Conservation (phyloP, 2,113 vertebrate genomes). For the Prunella fulvescens region DNA sequence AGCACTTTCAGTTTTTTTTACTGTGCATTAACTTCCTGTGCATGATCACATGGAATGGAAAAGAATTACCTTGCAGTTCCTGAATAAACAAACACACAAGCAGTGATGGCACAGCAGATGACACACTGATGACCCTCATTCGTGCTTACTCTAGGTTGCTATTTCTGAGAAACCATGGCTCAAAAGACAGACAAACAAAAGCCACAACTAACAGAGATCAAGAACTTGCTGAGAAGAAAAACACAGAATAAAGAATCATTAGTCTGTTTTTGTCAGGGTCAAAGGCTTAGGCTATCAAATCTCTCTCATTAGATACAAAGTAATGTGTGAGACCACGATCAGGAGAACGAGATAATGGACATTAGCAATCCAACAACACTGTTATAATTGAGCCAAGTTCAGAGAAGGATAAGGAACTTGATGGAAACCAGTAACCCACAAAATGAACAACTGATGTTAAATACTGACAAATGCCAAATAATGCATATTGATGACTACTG, state of each 20-base stretch:
- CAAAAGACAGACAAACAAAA: not conserved
- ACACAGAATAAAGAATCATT: not conserved
- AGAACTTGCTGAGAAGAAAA: not conserved
- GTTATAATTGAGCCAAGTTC: not conserved
- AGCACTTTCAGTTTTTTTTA: not conserved
- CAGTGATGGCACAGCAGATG: constrained; percentile 32
- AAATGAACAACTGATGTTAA: not conserved
- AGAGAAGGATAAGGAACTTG: not conserved
- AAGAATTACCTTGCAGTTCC: constrained; percentile 25
- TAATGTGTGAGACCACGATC: not conserved
- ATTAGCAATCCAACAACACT: not conserved
- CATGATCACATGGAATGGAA: not conserved
- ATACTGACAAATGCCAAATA: not conserved
- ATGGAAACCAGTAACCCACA: not conserved
- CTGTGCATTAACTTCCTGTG: not conserved
- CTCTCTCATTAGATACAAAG: not conserved
- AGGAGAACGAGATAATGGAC: not conserved
- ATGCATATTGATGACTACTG: not conserved
- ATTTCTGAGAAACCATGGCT: not conserved
- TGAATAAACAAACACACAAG: constrained; percentile 1
- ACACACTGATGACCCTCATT: not conserved
- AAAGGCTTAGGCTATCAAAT: not conserved
- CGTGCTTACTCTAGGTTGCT: not conserved
- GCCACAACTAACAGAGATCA: not conserved
- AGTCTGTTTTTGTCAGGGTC: not conserved